Conservation (phyloP, 2,888 invertebrate genomes). For the Sarcophaga subvicina region DNA sequence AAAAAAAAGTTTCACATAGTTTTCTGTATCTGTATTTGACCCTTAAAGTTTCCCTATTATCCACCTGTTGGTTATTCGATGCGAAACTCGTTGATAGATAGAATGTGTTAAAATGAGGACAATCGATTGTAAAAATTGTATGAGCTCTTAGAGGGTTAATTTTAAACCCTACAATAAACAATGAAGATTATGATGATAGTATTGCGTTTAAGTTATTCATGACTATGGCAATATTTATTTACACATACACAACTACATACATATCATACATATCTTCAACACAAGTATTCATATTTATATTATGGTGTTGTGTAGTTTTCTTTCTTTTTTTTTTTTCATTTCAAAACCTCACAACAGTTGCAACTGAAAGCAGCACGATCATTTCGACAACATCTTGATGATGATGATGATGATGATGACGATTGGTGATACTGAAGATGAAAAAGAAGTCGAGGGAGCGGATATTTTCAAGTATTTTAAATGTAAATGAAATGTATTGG, state of each 20-base stretch:
- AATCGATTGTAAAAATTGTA: background rate
- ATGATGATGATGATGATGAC: constrained; percentile 12
- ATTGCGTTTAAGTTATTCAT: constrained; percentile 45
- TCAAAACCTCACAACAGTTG: constrained; percentile 26
- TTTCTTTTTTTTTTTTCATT: background rate
- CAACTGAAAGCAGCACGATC: constrained; percentile 13
- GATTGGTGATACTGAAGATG: constrained; percentile 4
- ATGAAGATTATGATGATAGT: background rate
- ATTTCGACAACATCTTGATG: constrained; percentile 23
- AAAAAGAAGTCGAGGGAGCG: background rate
- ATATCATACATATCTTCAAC: background rate
- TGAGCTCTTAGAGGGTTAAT: too few species aligned
- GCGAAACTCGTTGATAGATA: too few species aligned
- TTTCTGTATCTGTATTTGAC: too few species aligned
- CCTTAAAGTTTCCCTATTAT: too few species aligned
- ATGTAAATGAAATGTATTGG: constrained; percentile 36
- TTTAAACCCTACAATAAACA: background rate
- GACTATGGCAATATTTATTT: constrained; percentile 32
- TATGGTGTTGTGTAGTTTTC: constrained; percentile 3
- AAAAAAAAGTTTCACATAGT: too few species aligned
- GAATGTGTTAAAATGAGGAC: too few species aligned
- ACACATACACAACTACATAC: background rate
- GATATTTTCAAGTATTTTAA: background rate
- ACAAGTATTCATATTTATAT: constrained; percentile 7
- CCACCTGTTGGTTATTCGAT: too few species aligned